These are phyloP conservation scores for Ornithoptera alexandrae DNA, from an alignment of 2,888 invertebrate species.

Conservation along the genomic window DNA sequence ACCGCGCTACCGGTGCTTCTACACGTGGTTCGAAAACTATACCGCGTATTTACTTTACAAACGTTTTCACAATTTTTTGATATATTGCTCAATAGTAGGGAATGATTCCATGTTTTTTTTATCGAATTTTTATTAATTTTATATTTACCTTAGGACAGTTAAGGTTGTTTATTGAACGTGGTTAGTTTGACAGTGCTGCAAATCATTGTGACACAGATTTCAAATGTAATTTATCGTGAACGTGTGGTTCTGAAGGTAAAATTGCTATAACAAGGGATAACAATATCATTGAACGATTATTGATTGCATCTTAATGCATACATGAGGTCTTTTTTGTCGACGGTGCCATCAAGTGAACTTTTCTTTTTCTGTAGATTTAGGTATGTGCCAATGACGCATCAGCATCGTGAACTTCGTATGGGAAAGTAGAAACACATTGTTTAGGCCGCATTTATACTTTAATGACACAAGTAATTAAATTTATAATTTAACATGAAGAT, in stretches of 20 bases:
- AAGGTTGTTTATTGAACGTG: slow-evolving; percentile 76
- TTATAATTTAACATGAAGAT: not conserved
- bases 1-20: slow-evolving; percentile 72
- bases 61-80: slow-evolving; percentile 54
- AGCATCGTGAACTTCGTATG: slow-evolving; percentile 47
- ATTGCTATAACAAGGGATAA: not conserved
- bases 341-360: slow-evolving; percentile 36
- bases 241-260: slow-evolving; percentile 34
- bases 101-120: slow-evolving; percentile 40
- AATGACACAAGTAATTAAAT: slow-evolving; percentile 9
- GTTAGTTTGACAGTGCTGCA: slow-evolving; percentile 67
- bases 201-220: slow-evolving; percentile 61
- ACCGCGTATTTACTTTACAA: slow-evolving; percentile 58
- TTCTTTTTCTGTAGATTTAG: slow-evolving; percentile 52
- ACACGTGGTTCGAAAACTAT: slow-evolving; percentile 72
- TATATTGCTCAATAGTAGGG: slow-evolving; percentile 42
- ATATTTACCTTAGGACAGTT: slow-evolving; percentile 46
- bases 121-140: slow-evolving; percentile 45
- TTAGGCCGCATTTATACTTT: not conserved
- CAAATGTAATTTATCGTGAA: slow-evolving; percentile 54
- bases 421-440: slow-evolving; percentile 43
- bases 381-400: slow-evolving; percentile 62
- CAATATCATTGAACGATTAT: not conserved
- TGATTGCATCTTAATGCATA: not conserved
- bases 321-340: slow-evolving; percentile 1